Base-by-base conservation (phyloP, 2,113 vertebrate genomes). In the Clarias macrocephalus region DNA sequence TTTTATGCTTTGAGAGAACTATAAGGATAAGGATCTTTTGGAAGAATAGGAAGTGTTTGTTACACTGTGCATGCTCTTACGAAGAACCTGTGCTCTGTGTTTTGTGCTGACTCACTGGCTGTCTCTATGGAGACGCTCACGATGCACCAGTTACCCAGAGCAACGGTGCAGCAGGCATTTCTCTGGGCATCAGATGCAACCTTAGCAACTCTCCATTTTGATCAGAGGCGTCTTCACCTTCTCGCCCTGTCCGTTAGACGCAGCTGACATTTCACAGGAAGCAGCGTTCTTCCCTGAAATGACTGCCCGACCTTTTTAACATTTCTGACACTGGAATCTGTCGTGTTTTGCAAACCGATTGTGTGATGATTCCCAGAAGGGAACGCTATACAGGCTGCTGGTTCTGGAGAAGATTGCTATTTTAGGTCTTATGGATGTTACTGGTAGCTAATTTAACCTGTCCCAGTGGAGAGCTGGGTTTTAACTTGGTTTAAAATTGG, bases 41-140 rank as follows among this genome's bases (percentile, higher is more conserved):
- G 68, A 16, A 87, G 56, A 42, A 33, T 62, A 81, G 30, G 77
- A 75, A 52, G 18, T 59, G 76, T 87, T 33, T 84, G 62, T 85
- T 59, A 15, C 85, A 19, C 0, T 28, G 25, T 57, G 2, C 19
- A 5, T 76, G 65, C 60, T 15, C 28, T 65, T 23, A 63, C 18
- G 75, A 86, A 5, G 60, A 72, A 81, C 52, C 54, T 81, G 75
- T 33, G 73, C 75, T 83, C 42, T 37, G 37, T 83, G 81, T 89
- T 93, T 94, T 93, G 79, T 94, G 93, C 93, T 92, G 93, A 93
- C 92, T 94, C 93, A 94, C 91, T 90, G 88, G 84, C 91, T 85
- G 86, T 93, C 86, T 91, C 54, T 90, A 91, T 92, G 79, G 91
- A 91, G 90, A 92, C 54, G 19, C 80, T 82, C 52, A 66, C 91